Percentiles rank a stretch among this genome's conserved stretches.
Conservation (phyloP, 2,797 vertebrate genomes). For the Linurgus olivaceus region DNA sequence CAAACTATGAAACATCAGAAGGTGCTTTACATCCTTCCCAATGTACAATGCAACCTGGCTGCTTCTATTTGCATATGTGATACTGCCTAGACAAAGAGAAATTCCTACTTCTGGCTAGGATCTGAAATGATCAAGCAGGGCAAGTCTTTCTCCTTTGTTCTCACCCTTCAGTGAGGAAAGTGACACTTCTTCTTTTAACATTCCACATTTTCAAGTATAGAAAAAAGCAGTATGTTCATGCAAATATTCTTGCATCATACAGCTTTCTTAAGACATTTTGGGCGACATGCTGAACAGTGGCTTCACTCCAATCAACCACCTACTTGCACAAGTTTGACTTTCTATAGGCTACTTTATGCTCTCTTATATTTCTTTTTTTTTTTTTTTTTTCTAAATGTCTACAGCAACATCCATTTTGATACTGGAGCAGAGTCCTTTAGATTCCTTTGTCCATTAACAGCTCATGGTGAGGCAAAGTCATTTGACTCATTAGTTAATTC, state of each 20-base stretch:
- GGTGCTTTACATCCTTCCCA: neutral
- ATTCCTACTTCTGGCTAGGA: neutral
- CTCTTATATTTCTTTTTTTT: neutral
- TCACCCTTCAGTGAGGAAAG: neutral
- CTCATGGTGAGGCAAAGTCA: neutral
- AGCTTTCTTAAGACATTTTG: constrained; percentile 20
- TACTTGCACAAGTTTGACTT: constrained; percentile 16
- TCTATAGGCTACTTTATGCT: neutral
- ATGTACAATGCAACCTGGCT: neutral
- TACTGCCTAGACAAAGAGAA: neutral
- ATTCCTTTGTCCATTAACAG: neutral
- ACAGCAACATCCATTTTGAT: constrained; percentile 20
- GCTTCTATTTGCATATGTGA: neutral
- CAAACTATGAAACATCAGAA: neutral
- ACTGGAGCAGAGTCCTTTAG: neutral
- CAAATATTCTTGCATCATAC: neutral
- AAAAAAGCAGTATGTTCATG: neutral
- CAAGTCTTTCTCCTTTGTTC: neutral
- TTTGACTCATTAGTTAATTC: constrained; percentile 5
- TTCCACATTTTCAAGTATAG: neutral
- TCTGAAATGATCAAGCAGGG: neutral
- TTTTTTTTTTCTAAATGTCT: neutral
- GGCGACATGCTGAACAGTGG: neutral
- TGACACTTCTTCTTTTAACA: neutral
- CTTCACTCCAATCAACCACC: constrained; percentile 42